Conservation (phyloP, 1,140 invertebrate species). For the Drosophila pectinifera region DNA sequence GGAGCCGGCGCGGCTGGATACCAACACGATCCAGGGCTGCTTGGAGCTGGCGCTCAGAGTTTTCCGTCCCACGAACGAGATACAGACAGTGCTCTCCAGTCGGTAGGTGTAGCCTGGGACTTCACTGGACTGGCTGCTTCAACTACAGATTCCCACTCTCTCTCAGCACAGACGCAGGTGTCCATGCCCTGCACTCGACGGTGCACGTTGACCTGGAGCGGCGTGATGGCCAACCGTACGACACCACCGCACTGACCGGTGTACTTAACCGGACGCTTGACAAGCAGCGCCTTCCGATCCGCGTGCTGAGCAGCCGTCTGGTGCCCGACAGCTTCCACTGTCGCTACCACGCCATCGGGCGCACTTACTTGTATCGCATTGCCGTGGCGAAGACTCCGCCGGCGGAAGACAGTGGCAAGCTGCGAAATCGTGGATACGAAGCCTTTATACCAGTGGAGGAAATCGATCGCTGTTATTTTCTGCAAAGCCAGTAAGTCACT, state of each 20-base stretch:
- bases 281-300: slow-evolving; percentile 86
- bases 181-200: slow-evolving; percentile 88
- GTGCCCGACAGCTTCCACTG: slow-evolving; percentile 88
- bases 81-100: slow-evolving; percentile 87
- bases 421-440: slow-evolving; percentile 62
- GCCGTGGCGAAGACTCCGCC: slow-evolving; percentile 79
- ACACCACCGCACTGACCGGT: slow-evolving; percentile 84
- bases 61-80: slow-evolving; percentile 85
- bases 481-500: slow-evolving; percentile 60
- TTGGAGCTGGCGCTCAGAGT: slow-evolving; percentile 87
- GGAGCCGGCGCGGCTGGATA: slow-evolving; percentile 83
- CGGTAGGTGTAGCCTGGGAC: slow-evolving; percentile 86
- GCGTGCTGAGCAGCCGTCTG: slow-evolving; percentile 86
- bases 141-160: background rate
- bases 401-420: background rate
- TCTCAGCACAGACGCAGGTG: slow-evolving; percentile 90
- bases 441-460: slow-evolving; percentile 73
- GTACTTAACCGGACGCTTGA: slow-evolving; percentile 87
- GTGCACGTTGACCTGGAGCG: slow-evolving; percentile 88
- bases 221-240: slow-evolving; percentile 85
- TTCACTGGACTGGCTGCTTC: background rate
- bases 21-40: slow-evolving; percentile 88
- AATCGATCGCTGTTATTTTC: slow-evolving; percentile 72
- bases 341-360: slow-evolving; percentile 86
- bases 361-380: slow-evolving; percentile 90